Percentiles rank a stretch among this genome's conserved stretches.
These are phyloP conservation scores for Folsomia candida DNA, from an alignment of 2,888 invertebrate species.

Conservation along the genomic window DNA sequence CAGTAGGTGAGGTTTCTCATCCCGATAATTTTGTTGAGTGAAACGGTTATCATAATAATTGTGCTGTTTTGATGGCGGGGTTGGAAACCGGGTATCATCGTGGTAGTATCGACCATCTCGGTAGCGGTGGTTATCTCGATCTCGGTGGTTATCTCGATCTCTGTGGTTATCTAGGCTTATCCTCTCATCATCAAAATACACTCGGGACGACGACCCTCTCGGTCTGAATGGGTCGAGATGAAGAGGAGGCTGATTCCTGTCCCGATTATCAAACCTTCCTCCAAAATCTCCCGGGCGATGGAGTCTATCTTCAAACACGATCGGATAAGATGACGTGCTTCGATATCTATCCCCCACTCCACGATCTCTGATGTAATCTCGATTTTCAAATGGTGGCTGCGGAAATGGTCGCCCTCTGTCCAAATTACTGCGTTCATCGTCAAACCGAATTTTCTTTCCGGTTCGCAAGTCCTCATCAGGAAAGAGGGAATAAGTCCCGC, in stretches of 20 bases:
- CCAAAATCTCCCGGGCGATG: slow-evolving; percentile 23
- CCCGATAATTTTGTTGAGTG: background rate
- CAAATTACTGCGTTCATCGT: slow-evolving; percentile 28
- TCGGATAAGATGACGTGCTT: slow-evolving; percentile 18
- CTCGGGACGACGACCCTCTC: slow-evolving; percentile 19
- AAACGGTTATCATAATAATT: slow-evolving; percentile 1
- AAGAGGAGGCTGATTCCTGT: background rate
- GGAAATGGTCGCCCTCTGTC: background rate
- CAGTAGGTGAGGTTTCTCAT: slow-evolving; percentile 8
- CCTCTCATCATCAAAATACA: slow-evolving; percentile 33
- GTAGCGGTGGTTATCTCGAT: background rate
- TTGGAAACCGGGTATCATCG: background rate
- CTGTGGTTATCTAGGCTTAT: too few species aligned
- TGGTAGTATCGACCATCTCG: background rate
- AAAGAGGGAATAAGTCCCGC: slow-evolving; percentile 46
- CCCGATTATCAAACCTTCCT: background rate
- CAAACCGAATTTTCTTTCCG: slow-evolving; percentile 41
- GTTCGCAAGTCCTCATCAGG: slow-evolving; percentile 48
- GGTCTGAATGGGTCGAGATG: slow-evolving; percentile 12
- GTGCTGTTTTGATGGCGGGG: background rate
- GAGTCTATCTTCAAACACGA: slow-evolving; percentile 22
- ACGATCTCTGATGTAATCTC: background rate
- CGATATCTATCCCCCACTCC: background rate
- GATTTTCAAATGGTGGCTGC: background rate
- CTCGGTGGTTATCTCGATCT: background rate